phyloP scores from a whole-genome alignment of 2,113 vertebrate species.

The Macquaria australasica region DNA sequence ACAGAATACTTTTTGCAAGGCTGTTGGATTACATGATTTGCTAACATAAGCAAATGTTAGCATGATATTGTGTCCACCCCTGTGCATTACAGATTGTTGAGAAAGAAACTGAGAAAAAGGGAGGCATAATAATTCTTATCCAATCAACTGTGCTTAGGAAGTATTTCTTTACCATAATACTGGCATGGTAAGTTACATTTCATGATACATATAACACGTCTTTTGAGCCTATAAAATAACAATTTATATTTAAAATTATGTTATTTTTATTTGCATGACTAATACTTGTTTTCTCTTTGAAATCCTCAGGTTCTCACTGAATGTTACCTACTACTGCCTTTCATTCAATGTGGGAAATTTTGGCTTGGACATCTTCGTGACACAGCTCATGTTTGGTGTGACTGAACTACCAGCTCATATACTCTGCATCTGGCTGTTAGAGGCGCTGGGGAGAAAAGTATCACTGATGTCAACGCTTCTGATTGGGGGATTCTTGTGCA shows the following conservation, averaged over 20 bases:
- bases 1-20: neutral
- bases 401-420: conserved; percentile 76
- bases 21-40: conserved; percentile 25
- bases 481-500: conserved; percentile 60
- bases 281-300: neutral
- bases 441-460: conserved; percentile 76
- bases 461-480: conserved; percentile 66
- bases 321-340: conserved; percentile 75
- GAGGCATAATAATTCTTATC: conserved; percentile 67
- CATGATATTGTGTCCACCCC: conserved; percentile 38
- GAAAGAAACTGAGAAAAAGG: conserved; percentile 63
- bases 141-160: conserved; percentile 78
- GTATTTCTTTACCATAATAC: conserved; percentile 75
- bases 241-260: neutral
- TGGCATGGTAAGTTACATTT: conserved; percentile 75
- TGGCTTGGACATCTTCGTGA: conserved; percentile 68
- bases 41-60: conserved; percentile 31
- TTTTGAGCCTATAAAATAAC: neutral
- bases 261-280: neutral
- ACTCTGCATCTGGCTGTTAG: conserved; percentile 76
- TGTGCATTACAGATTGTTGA: conserved; percentile 71
- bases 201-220: neutral
- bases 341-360: conserved; percentile 72
- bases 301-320: conserved; percentile 79
- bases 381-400: conserved; percentile 66